These are phyloP conservation scores for Drosophila pachea DNA, from an alignment of 1,140 invertebrate genomes.

Conservation along the genomic window DNA sequence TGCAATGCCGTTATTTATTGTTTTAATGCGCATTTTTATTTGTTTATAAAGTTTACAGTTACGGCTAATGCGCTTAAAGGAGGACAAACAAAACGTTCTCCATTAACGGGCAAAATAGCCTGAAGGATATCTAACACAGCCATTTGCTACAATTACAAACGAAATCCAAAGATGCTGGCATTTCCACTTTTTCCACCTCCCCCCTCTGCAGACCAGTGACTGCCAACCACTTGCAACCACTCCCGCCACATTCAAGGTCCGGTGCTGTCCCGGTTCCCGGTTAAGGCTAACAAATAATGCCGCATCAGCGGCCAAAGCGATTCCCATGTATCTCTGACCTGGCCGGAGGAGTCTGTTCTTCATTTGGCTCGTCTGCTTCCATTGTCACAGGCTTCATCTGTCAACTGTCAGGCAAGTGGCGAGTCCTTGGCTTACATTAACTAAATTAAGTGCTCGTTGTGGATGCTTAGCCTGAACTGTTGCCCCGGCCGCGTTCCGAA, in stretches of 20 bases:
- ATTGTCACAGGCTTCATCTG: slow-evolving; percentile 61
- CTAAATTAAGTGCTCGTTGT: slow-evolving; percentile 70
- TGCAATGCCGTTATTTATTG: slow-evolving; percentile 53
- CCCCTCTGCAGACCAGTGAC: too few species aligned
- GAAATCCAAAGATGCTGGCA: slow-evolving; percentile 34
- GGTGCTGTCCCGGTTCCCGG: background rate
- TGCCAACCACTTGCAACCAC: too few species aligned
- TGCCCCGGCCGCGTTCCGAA: too few species aligned
- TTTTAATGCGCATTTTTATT: slow-evolving; percentile 50
- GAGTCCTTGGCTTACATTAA: slow-evolving; percentile 61
- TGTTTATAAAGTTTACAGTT: slow-evolving; percentile 48
- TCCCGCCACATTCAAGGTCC: too few species aligned
- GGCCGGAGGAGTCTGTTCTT: slow-evolving; percentile 4
- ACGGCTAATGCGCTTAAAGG: slow-evolving; percentile 45
- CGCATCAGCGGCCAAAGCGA: slow-evolving; percentile 62
- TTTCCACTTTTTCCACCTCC: slow-evolving; percentile 17
- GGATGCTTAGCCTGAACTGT: slow-evolving; percentile 4
- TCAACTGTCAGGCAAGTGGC: slow-evolving; percentile 61
- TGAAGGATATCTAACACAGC: slow-evolving; percentile 6
- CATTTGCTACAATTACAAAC: slow-evolving; percentile 61
- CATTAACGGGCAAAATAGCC: slow-evolving; percentile 40
- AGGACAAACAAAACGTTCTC: slow-evolving; percentile 39
- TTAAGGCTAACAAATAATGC: slow-evolving; percentile 64
- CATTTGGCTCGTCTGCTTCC: background rate
- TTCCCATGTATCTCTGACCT: slow-evolving; percentile 55